Base-by-base conservation (phyloP, 2,797 vertebrate genomes). In the Coregonus sp. region DNA sequence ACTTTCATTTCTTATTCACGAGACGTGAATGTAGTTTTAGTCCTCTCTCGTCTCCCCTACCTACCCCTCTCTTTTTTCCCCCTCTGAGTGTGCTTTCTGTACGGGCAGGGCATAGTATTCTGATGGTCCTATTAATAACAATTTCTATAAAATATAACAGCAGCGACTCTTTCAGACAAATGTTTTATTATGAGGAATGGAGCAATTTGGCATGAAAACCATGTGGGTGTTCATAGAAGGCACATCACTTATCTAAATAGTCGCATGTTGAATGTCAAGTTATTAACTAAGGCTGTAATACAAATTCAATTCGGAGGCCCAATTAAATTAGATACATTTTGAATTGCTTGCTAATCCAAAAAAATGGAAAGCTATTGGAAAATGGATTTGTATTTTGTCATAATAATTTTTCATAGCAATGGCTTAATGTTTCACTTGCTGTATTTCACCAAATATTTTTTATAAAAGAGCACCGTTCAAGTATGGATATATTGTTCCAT, bases 121-220 rank as follows among this genome's bases (percentile, higher is more conserved):
- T 80, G 80, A 86, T 83, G 68, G 84, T 89, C 80, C 81, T 86
- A 92, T 93, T 91, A 91, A 92, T 93, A 92, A 90, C 87, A 89
- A 85, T 90, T 80, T 71, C 81, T 88, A 86, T 89, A 85, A 87
- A 88, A 85, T 83, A 90, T 85, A 78, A 68, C 84, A 66, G 16
- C 75, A 29, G 40, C 84, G 67, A 78, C 63, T 84, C 73, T 76
- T 75, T 85, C 18, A 88, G 85, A 89, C 79, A 61, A 67, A 33
- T 73, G 78, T 83, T 92, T 92, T 92, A 94, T 92, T 86, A 89
- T 92, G 92, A 94, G 87, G 81, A 88, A 94, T 92, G 86, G 88
- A 84, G 80, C 82, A 85, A 86, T 93, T 80, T 75, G 87, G 86
- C 65, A 74, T 33, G 50, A 25, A 83, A 82, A 77, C 84, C 80